A percentile compares a stretch with the other conserved stretches of the same genome.
Conservation (phyloP, 1,140 invertebrate genomes). For the Marisa cornuarietis region DNA sequence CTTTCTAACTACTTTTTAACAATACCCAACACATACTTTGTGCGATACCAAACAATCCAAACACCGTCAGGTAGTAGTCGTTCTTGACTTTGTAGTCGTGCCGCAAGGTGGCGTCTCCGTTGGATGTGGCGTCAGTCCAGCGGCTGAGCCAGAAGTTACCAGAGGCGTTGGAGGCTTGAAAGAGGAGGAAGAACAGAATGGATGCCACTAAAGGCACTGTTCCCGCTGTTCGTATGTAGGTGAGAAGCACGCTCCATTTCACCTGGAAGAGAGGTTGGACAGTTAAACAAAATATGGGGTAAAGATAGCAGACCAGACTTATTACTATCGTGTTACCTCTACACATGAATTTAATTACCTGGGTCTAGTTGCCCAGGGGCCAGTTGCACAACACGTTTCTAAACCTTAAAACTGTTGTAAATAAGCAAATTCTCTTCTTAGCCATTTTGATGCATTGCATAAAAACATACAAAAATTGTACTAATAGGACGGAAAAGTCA, state of each 20-base stretch:
- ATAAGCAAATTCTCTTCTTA: no score
- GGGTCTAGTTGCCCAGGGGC: no score
- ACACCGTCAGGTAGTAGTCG: constrained; percentile 47
- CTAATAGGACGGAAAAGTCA: no score
- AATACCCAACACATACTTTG: constrained; percentile 54
- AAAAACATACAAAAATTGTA: no score
- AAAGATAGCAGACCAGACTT: no score
- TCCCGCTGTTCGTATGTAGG: constrained; percentile 89
- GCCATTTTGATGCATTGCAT: no score
- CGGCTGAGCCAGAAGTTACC: constrained; percentile 60
- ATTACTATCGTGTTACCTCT: no score
- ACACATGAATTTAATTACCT: no score
- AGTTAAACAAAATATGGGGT: no score
- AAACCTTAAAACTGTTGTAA: no score
- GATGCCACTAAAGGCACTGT: constrained; percentile 72
- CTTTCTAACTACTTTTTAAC: no score
- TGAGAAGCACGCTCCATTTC: constrained; percentile 85
- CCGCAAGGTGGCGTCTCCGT: constrained; percentile 14
- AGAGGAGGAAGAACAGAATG: constrained; percentile 48
- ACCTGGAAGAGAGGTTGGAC: constrained; percentile 70
- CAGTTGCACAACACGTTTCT: no score
- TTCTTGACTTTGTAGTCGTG: constrained; percentile 15
- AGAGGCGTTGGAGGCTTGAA: constrained; percentile 45
- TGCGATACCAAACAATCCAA: constrained; percentile 53
- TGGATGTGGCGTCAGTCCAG: constrained; percentile 57